Evolutionary conservation across 2,888 invertebrate species (phyloP), one percentile per base, ranked within the genome.

Genomic region (Arctia plantaginis): DNA sequence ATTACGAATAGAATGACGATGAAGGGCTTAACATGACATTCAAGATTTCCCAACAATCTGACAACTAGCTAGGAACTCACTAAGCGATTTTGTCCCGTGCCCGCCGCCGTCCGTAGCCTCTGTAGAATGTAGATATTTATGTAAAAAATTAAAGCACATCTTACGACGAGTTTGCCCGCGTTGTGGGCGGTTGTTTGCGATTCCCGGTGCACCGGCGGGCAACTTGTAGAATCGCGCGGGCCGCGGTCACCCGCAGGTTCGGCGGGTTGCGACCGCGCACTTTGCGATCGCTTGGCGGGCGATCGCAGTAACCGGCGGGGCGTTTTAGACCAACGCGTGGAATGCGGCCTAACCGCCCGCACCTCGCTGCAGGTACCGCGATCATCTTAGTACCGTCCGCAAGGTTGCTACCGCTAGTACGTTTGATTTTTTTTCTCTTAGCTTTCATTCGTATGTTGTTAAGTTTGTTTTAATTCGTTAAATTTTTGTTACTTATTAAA

Each of bases 71-170:
- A 65, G 35, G 33, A 35, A 65, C 23, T 23, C 35, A 65, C 23
- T 20, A 30, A 35, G 35, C 35, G 35, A 8, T 65, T 65, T 65
- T 35, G 10, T 23, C 23, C 33, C 23, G 33, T 35, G 12, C 35
- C 44, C 39, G 23, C 62, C 18, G 66, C 66, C 62, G 35, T 2
- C 68, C 68, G 41, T 30, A 64, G 64, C 47, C 39, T 35, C 27
- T 47, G 47, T 68, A 73, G 73, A 68, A n/a, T 62, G 35, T 27
- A 66, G 10, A 66, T 66, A 39, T 72, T n/a, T 55, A 66, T 41
- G 66, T 66, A 72, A 66, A 55, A 72, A 72, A 55, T 41, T 59
- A 55, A 39, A 65, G 20, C 35, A 35, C 12, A 65, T 65, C 10
- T 39, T 23, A 39, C 51, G 51, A 65, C 35, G 65, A 10, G 35